Evolutionary conservation across 1,140 invertebrate species (phyloP), one percentile per base, ranked within the genome.

Genomic region (Coelopa frigida): DNA sequence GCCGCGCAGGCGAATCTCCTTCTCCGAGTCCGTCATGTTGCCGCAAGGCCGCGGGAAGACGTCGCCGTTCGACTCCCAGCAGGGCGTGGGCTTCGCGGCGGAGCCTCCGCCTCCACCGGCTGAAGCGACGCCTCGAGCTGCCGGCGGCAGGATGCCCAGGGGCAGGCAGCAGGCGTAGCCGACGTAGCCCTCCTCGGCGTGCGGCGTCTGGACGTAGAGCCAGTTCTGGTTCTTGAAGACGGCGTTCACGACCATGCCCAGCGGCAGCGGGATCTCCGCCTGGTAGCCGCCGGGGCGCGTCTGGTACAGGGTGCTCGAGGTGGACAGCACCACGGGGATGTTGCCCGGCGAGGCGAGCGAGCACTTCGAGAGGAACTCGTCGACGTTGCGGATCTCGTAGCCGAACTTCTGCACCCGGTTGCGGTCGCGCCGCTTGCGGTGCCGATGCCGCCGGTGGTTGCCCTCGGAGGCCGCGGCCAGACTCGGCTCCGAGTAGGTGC

Each of bases 241-340:
- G 0, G 85, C 86, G 59, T 89, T 89, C 0, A 89, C 84, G 3
- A 89, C 84, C 61, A 86, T 88, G 7, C 87, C 86, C 37, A 89
- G 68, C 0, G 85, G 84, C 41, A 89, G 59, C 0, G 78, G 72
- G 26, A 85, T 71, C 63, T 87, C 84, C 17, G 77, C 74, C 58
- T 87, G 84, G 38, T 74, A 76, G 15, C 81, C 81, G 12, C 78
- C 80, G 0, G 72, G 59, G 36, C 81, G 75, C 1, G 83, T 87
- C 58, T 85, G 82, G 61, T 87, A 87, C 7, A 88, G 67, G 0
- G 82, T 77, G 36, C 80, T 85, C 1, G 83, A 79, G 35, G 82
- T 82, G 27, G 84, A 81, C 22, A 89, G 68, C 2, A 89, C 85
- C 3, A 89, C 83, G 7, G 85, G 85, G 45, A 89, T 86, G 60